Conservation (phyloP, 92 coral and sea anemone genomes). For the Hydrozoanthus gracilis region DNA sequence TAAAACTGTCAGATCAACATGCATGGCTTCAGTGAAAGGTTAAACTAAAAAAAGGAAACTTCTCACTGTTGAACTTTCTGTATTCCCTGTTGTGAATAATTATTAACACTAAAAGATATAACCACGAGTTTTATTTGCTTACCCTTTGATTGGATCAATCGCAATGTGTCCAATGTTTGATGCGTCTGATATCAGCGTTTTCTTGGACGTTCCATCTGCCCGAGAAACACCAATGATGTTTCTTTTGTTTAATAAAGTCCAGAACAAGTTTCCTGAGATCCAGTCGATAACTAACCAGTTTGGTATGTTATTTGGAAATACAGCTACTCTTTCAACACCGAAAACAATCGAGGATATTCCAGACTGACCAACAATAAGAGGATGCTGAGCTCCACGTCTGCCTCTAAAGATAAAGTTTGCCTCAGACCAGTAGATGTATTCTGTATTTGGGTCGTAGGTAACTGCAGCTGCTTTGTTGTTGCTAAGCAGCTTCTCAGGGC, state of each 20-base stretch:
- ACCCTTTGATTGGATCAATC: constrained; percentile 36
- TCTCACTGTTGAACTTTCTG: too few species aligned
- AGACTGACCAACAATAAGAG: not conserved
- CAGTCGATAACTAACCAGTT: constrained; percentile 30
- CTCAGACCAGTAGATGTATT: constrained; percentile 67
- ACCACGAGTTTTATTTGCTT: not conserved
- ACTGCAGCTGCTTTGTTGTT: constrained; percentile 49
- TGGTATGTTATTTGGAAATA: not conserved
- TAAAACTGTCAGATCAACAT: too few species aligned
- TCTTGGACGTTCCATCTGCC: constrained; percentile 29
- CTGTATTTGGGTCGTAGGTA: constrained; percentile 57
- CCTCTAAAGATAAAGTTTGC: constrained; percentile 11
- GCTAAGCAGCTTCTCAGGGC: constrained; percentile 20
- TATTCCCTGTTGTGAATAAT: too few species aligned
- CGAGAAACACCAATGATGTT: constrained; percentile 29
- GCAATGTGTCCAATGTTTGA: constrained; percentile 20
- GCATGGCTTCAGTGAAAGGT: too few species aligned
- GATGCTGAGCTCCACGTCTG: not conserved
- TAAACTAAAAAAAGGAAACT: too few species aligned
- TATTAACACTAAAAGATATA: too few species aligned
- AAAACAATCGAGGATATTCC: too few species aligned
- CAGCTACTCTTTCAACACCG: not conserved
- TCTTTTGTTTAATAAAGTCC: not conserved
- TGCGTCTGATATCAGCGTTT: constrained; percentile 29
- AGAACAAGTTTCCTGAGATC: constrained; percentile 30